These are phyloP conservation scores for Digitonthophagus gazella DNA, from an alignment of 2,888 invertebrate species.

Conservation along the genomic window DNA sequence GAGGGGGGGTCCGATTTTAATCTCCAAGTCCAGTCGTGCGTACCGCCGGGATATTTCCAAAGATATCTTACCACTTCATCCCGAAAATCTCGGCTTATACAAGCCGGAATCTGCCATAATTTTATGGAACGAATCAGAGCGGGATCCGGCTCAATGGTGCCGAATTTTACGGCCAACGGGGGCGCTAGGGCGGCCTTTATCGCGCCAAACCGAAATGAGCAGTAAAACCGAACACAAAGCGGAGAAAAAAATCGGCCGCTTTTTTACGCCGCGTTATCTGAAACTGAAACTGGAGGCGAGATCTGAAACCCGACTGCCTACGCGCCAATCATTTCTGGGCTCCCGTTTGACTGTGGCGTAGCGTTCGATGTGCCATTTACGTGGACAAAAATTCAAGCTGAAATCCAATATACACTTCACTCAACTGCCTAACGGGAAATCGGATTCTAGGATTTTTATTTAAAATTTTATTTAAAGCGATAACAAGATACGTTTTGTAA, in stretches of 20 bases:
- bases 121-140: constrained; percentile 2
- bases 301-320: not conserved
- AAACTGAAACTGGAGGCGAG: constrained; percentile 4
- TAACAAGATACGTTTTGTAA: no score
- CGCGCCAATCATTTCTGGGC: constrained; percentile 1
- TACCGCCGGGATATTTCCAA: not conserved
- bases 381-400: not conserved
- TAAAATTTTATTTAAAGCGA: not conserved
- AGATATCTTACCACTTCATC: not conserved
- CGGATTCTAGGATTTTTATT: no score
- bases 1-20: not conserved
- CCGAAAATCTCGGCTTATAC: not conserved
- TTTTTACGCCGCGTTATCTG: not conserved
- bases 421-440: not conserved
- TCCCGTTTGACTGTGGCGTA: not conserved
- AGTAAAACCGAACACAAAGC: constrained; percentile 13
- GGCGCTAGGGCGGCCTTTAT: constrained; percentile 1
- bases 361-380: not conserved
- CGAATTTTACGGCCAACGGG: constrained; percentile 2
- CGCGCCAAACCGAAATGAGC: constrained; percentile 10
- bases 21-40: not conserved
- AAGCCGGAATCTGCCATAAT: not conserved
- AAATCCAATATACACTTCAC: no score
- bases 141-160: not conserved
- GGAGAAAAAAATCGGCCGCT: constrained; percentile 3